Evolutionary conservation across 2,888 invertebrate genomes (phyloP).

Genomic region (Melangyna quadrimaculata): DNA sequence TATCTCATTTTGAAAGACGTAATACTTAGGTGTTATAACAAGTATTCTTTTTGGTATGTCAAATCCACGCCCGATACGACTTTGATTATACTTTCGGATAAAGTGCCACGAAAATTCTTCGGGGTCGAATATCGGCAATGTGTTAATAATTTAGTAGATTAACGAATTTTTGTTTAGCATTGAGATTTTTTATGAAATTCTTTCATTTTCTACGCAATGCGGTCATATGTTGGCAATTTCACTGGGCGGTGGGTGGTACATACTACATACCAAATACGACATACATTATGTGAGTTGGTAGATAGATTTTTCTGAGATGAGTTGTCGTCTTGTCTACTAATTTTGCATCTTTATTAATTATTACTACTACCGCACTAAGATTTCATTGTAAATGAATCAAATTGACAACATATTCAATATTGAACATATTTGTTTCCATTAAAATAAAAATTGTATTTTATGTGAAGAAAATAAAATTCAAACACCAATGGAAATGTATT

Average conservation of each 20-base stretch:
- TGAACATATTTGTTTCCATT: background rate
- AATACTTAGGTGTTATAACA: slow-evolving; percentile 37
- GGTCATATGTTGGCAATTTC: slow-evolving; percentile 67
- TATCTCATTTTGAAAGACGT: slow-evolving; percentile 54
- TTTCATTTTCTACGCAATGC: slow-evolving; percentile 57
- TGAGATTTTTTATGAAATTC: slow-evolving; percentile 10
- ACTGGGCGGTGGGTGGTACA: slow-evolving; percentile 28
- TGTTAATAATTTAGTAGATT: background rate
- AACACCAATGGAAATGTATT: slow-evolving; percentile 72
- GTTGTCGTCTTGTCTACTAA: slow-evolving; percentile 4
- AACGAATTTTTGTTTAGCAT: background rate
- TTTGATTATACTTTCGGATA: background rate
- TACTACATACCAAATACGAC: too few relatives aligned
- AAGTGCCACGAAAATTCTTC: too few relatives aligned
- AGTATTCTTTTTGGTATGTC: background rate
- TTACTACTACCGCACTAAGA: background rate
- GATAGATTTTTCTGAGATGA: background rate
- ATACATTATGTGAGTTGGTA: slow-evolving; percentile 15
- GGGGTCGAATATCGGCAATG: background rate
- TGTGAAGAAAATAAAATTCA: background rate
- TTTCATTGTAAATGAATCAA: background rate
- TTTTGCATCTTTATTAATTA: background rate
- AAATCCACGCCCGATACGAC: slow-evolving; percentile 12
- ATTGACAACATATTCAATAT: background rate
- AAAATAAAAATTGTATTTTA: background rate